Evolutionary conservation across 2,888 invertebrate species (phyloP), one percentile per base, ranked within the genome.

Genomic region (Drosophila fulvimacula): DNA sequence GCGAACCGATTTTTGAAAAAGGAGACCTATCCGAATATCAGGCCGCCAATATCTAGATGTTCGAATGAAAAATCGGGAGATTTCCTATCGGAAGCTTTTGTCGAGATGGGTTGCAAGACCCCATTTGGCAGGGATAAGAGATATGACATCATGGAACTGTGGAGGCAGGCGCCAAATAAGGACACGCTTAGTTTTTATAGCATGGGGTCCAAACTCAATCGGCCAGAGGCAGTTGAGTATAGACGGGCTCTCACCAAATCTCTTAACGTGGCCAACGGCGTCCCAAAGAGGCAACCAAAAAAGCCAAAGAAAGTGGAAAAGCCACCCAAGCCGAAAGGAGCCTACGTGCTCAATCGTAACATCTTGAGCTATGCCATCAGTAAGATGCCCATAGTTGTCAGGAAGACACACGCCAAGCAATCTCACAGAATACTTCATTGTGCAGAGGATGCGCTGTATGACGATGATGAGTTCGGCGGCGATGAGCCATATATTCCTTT

Each of bases 1-100:
- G 57, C 60, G 1, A 44, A 44, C 6, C 24, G 38, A 3, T 52
- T 69, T 30, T 2, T 58, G 9, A 24, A 21, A 0, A 27, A 11
- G 3, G 82, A 82, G 17, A 41, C 69, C 0, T 82, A 82, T 60
- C 85, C 79, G 1, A 81, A 13, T 19, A 75, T 82, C 0, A 49
- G 44, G 7, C 89, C 82, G 0, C 56, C 85, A 3, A 53, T 89
- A n/a, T 72, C 85, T 2, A 34, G 13, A 7, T 82, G 89, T 5
- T 32, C 38, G 27, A 30, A 39, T 6, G 15, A 41, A 0, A 39
- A 27, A 42, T 75, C 82, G 0, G 42, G 52, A n/a, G 15, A 7
- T 0, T 66, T 66, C 55, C 15, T 82, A 1, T 72, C 85, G 3
- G 79, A 81, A 6, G 68, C 82, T 1, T 27, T 85, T 21, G 72